Conservation (phyloP, 2,797 vertebrate species). For the Mormyrus proboscirostris region DNA sequence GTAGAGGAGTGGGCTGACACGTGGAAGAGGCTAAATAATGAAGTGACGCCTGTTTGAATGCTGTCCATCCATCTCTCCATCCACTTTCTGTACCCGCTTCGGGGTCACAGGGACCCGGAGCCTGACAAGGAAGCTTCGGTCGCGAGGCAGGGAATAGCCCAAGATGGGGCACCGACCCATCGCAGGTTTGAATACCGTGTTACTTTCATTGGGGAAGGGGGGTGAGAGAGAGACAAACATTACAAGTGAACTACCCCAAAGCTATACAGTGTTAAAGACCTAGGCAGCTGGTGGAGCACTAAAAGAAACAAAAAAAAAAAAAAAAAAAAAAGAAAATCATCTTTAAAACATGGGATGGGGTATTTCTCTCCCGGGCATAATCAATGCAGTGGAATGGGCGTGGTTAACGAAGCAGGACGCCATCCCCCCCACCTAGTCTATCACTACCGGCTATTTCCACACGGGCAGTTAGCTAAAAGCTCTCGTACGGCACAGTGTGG, state of each 20-base stretch:
- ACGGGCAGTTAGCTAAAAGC: not conserved
- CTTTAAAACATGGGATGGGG: conserved; percentile 41
- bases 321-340: conserved; percentile 40
- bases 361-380: not conserved
- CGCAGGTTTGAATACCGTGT: not conserved
- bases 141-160: not conserved
- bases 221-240: conserved; percentile 7
- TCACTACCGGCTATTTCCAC: not conserved
- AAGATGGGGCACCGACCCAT: not conserved
- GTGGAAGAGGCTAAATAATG: not conserved
- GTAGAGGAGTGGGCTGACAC: not conserved
- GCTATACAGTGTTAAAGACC: conserved; percentile 43
- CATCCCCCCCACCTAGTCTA: not conserved
- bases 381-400: not conserved
- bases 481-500: not conserved
- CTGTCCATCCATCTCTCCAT: not conserved
- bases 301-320: conserved; percentile 34
- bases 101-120: not conserved
- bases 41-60: not conserved
- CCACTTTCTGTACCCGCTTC: not conserved
- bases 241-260: conserved; percentile 45
- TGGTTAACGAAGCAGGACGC: not conserved
- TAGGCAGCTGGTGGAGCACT: conserved; percentile 39
- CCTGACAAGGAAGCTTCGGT: not conserved
- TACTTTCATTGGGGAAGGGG: not conserved